Base-by-base conservation (phyloP, 2,113 vertebrate species). In the Nesogale talazaci region DNA sequence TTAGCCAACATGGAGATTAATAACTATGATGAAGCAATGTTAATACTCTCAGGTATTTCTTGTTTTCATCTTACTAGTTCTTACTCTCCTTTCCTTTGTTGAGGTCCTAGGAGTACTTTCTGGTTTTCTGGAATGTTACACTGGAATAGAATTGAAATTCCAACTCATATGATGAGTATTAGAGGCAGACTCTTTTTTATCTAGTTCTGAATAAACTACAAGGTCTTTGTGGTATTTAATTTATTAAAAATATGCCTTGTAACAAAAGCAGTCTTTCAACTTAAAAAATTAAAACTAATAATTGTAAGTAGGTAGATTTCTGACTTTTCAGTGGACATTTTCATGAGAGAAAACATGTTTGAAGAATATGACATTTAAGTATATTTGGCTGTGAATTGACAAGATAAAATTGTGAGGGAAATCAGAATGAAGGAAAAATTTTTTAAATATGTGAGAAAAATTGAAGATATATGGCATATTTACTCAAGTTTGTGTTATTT, bases 101-200 rank as follows among this genome's bases (percentile, higher is more conserved):
- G 3, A 72, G 61, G 17, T 31, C 38, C 29, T 75, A 5, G 20
- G 19, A 34, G 2, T 80, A 19, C 17, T 89, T 90, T 77, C 29
- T 96, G 23, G 23, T 72, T 86, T 86, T 80, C 14, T 36, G 81
- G 65, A 72, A 89, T 67, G 42, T 94, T 76, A 56, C 34, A 40
- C 15, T 89, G 77, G 20, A 56, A 89, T 22, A 80, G 10, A 92
- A 77, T 9, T 22, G 29, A 52, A 12, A 52, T 52, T 12, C 46
- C 9, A 52, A 10, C 46, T 69, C 78, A 20, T 12, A 74, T 94
- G 15, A 42, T 22, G 46, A 82, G 19, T 76, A 83, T 81, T 83
- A 56, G 2, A 56, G 34, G 34, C 2, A 9, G n/a, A 8, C 6
- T 56, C 40, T 77, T 70, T 59, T 17, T 86, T 23, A 85, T 16